Evolutionary conservation across 2,797 vertebrate species (phyloP).

Genomic region (Neopelma chrysocephalum): DNA sequence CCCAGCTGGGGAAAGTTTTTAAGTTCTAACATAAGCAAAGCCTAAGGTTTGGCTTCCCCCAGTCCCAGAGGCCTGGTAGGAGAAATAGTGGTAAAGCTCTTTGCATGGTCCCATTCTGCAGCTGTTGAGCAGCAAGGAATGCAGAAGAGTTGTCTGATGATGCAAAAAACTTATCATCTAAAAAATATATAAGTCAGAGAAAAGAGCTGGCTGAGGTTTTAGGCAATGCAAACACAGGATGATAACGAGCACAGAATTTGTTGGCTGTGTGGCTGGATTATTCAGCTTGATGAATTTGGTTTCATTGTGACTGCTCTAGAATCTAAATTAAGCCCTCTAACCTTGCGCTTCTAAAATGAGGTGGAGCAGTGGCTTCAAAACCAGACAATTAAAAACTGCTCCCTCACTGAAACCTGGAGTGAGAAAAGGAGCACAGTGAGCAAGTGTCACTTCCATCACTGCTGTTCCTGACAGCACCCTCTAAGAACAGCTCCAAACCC

Average conservation of each 20-base stretch:
- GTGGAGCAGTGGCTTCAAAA: neutral
- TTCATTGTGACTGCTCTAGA: neutral
- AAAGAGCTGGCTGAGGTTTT: neutral
- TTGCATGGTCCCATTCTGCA: neutral
- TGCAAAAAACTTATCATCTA: neutral
- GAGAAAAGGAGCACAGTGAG: neutral
- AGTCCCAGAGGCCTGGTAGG: neutral
- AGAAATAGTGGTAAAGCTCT: neutral
- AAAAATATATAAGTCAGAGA: neutral
- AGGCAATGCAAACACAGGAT: neutral
- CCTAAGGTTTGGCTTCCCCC: neutral
- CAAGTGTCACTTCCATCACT: neutral
- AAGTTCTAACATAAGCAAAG: neutral
- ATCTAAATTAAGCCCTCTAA: neutral
- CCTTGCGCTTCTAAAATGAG: neutral
- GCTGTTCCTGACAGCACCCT: neutral
- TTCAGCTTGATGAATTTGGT: neutral
- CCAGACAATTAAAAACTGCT: neutral
- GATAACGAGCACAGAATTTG: rapidly evolving
- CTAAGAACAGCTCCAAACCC: neutral
- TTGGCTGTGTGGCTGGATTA: neutral
- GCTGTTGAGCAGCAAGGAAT: neutral
- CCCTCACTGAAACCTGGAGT: rapidly evolving
- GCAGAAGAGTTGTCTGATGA: neutral
- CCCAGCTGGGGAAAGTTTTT: neutral